Base-by-base conservation (phyloP, 1,140 invertebrate species). In the Elysia chlorotica region DNA sequence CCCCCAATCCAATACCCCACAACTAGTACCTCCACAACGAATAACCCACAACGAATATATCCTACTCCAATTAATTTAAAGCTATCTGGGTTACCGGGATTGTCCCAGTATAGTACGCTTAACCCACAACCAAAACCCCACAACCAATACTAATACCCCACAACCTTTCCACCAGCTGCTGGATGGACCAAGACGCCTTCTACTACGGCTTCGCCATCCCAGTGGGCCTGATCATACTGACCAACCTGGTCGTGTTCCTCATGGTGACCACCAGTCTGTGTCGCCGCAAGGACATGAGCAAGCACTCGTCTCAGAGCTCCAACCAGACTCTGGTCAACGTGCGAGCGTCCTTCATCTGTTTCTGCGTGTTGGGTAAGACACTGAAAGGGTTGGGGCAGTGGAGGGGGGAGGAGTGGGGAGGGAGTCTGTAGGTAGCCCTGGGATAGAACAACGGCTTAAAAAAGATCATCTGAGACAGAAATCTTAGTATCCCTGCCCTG, bases 171-270 rank as follows among this genome's bases (percentile, higher is more conserved):
- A 48, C 17, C 76, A 86, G 85, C 48, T 89, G 88, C 74, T 89
- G 88, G 88, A 71, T 85, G 84, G 63, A 75, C 10, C 25, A 77
- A 59, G 65, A 81, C 0, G 77, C 83, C 0, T 88, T 89, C 65
- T 84, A 83, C 67, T 88, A 83, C 65, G 83, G 83, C 6, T 87
- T 89, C 63, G 59, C 85, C 25, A 61, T 85, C 0, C 88, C 88
- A 0, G 71, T 89, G 1, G 81, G 77, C 19, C 19, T 83, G 0
- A 83, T 88, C 30, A 77, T 89, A 25, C 17, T 82, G 1, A 66
- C 81, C 3, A 89, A 89, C 74, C 75, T 87, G 19, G 57, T 87
- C 23, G 74, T 88, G 3, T 89, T 88, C 71, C 62, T 77, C 25
- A 80, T 88, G 65, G 81, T 89, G 4, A 77, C 85, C n/a, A 79